Evolutionary conservation across 2,113 vertebrate genomes (phyloP).

Genomic region (Camelus bactrianus): DNA sequence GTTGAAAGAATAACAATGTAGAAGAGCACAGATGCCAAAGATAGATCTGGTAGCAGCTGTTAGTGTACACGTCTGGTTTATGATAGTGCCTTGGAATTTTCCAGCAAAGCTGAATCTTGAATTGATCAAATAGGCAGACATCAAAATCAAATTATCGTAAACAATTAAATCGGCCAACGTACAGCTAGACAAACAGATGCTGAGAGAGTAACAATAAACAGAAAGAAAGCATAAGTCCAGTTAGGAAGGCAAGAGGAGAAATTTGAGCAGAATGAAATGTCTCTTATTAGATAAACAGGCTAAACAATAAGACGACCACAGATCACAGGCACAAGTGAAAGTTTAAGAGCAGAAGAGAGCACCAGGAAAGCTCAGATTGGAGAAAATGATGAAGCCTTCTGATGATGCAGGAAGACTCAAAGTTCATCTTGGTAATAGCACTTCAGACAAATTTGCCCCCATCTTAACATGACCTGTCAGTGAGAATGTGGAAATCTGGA

Average conservation of each 20-base stretch:
- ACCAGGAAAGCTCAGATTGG: not conserved
- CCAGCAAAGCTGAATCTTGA: not conserved
- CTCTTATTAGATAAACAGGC: not conserved
- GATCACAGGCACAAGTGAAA: not conserved
- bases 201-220: not conserved
- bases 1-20: not conserved
- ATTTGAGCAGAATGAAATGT: not conserved
- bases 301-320: not conserved
- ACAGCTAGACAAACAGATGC: not conserved
- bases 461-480: not conserved
- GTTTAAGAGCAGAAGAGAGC: not conserved
- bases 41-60: not conserved
- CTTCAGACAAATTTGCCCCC: not conserved
- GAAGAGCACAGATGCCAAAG: not conserved
- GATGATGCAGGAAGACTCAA: not conserved
- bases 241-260: not conserved
- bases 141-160: slow-evolving; percentile 1
- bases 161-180: not conserved
- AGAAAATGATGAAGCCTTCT: not conserved
- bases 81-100: not conserved
- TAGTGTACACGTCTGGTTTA: not conserved
- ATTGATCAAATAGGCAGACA: not conserved
- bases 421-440: not conserved
- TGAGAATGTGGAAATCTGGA: not conserved
- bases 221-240: not conserved